A percentile compares a stretch with the other conserved stretches of the same genome.
Evolutionary conservation across 2,888 invertebrate species (phyloP).

Genomic region (Zygothrica quintamaculata): DNA sequence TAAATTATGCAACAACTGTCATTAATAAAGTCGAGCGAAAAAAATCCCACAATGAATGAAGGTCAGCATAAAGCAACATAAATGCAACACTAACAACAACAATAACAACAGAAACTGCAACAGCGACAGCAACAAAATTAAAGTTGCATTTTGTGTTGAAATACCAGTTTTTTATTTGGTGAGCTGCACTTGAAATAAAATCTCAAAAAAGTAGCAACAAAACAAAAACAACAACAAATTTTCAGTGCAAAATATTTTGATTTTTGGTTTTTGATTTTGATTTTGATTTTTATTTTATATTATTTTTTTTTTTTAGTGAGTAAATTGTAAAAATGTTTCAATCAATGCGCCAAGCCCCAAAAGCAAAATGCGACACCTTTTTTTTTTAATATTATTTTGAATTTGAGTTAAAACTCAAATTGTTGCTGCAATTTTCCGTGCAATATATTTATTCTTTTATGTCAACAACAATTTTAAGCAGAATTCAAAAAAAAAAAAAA

Average conservation of each 20-base stretch:
- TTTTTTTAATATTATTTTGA: conserved; percentile 2
- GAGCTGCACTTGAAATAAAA: conserved; percentile 70
- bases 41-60: conserved; percentile 77
- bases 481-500: conserved; percentile 20
- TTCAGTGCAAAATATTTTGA: neutral
- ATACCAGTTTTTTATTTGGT: conserved; percentile 78
- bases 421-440: conserved; percentile 23
- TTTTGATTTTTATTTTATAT: conserved; percentile 6
- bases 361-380: conserved; percentile 47
- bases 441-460: conserved; percentile 22
- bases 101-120: conserved; percentile 25
- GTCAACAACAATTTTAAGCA: conserved; percentile 53
- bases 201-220: conserved; percentile 25
- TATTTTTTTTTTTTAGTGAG: conserved; percentile 27
- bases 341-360: conserved; percentile 49
- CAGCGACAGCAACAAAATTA: conserved; percentile 50
- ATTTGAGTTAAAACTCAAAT: conserved; percentile 17
- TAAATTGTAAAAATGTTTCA: conserved; percentile 50
- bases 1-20: conserved; percentile 79
- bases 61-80: conserved; percentile 74
- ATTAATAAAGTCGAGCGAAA: conserved; percentile 74
- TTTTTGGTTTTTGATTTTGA: too few species aligned
- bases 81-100: conserved; percentile 54
- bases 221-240: conserved; percentile 8
- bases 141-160: conserved; percentile 76